A percentile compares a stretch with the other conserved stretches of the same genome.
Evolutionary conservation across 2,888 invertebrate genomes (phyloP).

Genomic region (Oligia latruncula): DNA sequence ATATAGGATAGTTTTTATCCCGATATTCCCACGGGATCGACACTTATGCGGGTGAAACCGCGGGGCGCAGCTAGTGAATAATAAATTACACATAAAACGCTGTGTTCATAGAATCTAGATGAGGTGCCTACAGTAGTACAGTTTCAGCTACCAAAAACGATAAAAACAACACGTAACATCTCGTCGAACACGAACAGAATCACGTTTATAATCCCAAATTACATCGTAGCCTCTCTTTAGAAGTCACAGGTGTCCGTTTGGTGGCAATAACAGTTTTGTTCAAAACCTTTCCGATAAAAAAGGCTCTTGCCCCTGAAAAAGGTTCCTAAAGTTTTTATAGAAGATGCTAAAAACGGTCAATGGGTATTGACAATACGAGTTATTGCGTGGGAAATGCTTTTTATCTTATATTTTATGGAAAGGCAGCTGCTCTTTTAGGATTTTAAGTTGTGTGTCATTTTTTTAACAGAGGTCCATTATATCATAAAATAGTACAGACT

Average conservation of each 20-base stretch:
- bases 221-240: constrained; percentile 38
- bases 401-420: not conserved
- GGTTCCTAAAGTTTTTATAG: constrained; percentile 54
- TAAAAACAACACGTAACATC: constrained; percentile 23
- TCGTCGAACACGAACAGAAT: constrained; percentile 19
- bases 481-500: too few species aligned
- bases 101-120: constrained; percentile 10
- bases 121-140: not conserved
- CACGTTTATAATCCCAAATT: constrained; percentile 47
- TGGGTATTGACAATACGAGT: constrained; percentile 47
- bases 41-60: too few species aligned
- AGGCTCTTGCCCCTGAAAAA: constrained; percentile 43
- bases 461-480: not conserved
- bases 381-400: constrained; percentile 25
- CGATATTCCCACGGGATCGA: too few species aligned
- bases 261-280: constrained; percentile 62
- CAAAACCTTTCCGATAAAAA: constrained; percentile 64
- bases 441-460: not conserved
- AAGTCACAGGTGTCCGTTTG: constrained; percentile 65
- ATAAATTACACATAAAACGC: constrained; percentile 24
- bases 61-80: constrained; percentile 7
- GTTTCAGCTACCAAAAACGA: not conserved
- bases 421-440: not conserved
- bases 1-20: too few species aligned
- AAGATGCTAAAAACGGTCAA: constrained; percentile 43